Conservation (phyloP, 1,140 invertebrate genomes). For the Nasonia longicornis region DNA sequence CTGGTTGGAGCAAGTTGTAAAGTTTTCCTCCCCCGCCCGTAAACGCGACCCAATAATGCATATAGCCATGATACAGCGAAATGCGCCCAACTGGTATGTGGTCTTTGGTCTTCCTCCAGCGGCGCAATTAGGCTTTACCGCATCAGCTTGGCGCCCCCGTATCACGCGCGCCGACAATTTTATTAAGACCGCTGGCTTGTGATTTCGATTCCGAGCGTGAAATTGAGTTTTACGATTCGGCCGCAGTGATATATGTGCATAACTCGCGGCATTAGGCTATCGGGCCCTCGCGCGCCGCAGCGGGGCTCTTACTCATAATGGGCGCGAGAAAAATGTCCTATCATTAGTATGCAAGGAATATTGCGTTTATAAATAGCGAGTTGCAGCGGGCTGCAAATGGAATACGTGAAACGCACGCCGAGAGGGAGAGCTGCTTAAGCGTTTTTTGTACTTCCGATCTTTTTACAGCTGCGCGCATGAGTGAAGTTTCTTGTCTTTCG, state of each 20-base stretch:
- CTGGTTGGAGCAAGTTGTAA: conserved; percentile 21
- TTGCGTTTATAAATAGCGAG: neutral
- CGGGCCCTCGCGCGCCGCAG: no score
- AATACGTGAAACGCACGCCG: neutral
- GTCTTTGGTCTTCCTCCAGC: neutral
- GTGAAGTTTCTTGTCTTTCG: conserved; percentile 27
- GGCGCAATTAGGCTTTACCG: conserved; percentile 12
- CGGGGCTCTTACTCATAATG: neutral
- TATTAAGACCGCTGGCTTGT: neutral
- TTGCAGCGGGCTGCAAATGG: neutral
- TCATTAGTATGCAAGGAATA: neutral
- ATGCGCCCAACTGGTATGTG: neutral
- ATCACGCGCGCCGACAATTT: neutral
- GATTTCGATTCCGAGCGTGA: neutral
- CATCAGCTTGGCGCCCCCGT: neutral
- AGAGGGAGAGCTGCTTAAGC: neutral
- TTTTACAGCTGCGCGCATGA: conserved; percentile 1
- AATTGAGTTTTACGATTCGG: conserved; percentile 1
- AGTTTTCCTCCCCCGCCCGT: conserved; percentile 29
- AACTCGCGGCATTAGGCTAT: neutral
- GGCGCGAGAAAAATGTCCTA: neutral
- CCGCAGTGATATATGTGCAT: neutral
- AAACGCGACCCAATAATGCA: neutral
- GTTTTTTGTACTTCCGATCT: conserved; percentile 19
- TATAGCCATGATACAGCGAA: neutral